Conservation (phyloP, 1,140 invertebrate species). For the Saxidomus purpurata region DNA sequence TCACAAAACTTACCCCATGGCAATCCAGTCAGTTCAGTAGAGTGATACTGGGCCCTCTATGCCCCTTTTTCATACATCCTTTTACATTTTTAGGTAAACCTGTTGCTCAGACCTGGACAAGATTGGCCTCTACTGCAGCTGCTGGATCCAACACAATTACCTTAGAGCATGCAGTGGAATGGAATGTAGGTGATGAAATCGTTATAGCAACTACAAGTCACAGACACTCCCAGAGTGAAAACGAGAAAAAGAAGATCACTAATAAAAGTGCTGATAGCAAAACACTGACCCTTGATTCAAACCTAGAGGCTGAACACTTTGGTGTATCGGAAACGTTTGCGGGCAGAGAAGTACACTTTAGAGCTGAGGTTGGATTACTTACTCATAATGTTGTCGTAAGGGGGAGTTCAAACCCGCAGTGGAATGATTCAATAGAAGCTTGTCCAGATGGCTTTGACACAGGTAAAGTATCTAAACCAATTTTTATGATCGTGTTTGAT, state of each 20-base stretch:
- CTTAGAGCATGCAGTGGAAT: conserved; percentile 77
- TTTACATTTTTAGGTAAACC: conserved; percentile 34
- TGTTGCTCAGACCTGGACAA: conserved; percentile 80
- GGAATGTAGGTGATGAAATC: conserved; percentile 83
- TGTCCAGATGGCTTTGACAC: conserved; percentile 83
- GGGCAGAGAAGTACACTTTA: conserved; percentile 72
- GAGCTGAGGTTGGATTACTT: conserved; percentile 82
- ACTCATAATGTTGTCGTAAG: conserved; percentile 81
- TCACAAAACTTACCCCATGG: too few species aligned
- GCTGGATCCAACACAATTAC: conserved; percentile 71
- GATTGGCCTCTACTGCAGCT: conserved; percentile 76
- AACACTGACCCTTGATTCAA: conserved; percentile 75
- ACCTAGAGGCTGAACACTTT: conserved; percentile 75
- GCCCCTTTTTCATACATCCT: too few species aligned
- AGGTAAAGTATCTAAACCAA: conserved; percentile 75
- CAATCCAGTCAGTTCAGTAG: too few species aligned
- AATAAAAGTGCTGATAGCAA: conserved; percentile 72
- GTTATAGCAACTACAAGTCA: conserved; percentile 85
- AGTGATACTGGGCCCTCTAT: too few species aligned
- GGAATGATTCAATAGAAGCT: conserved; percentile 76
- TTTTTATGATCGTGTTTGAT: not conserved
- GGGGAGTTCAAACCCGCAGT: conserved; percentile 73
- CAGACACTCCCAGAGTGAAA: conserved; percentile 79
- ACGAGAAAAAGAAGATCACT: conserved; percentile 78
- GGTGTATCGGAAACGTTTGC: conserved; percentile 68